Evolutionary conservation across 2,888 invertebrate genomes (phyloP), one percentile per base, ranked within the genome.

Genomic region (Andrena flavipes): DNA sequence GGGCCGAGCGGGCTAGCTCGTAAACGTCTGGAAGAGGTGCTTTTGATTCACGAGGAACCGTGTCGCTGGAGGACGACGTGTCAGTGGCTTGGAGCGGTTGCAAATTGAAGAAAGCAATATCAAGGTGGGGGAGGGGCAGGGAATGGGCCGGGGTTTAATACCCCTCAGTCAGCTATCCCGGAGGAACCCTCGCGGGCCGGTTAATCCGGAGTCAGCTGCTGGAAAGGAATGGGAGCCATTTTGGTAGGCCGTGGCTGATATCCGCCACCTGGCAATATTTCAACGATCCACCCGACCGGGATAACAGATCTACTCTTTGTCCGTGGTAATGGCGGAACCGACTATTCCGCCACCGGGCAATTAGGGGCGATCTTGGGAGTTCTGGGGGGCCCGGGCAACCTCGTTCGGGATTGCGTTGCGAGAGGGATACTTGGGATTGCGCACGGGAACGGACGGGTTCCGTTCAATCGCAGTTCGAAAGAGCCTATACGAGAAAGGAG

Each of bases 101-200:
- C 88, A 89, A 90, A 89, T 89, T 85, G 84, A 86, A 84, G 87
- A 87, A 89, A 89, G 88, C 87, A 90, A 89, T 90, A 90, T 89
- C 88, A 71, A 79, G 62, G 42, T 4, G 35, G 2, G 33, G 2
- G 0, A 0, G 42, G 42, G 16, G 42, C 0, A 1, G 4, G 42
- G 42, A 0, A 3, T 3, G 42, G 74, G 80, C 74, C 76, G 71
- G 80, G 75, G 75, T 84, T 84, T 88, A 86, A 89, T 88, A 87
- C 84, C 86, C 85, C 85, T 77, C 86, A 81, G 84, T 86, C 87
- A 84, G 88, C 85, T 88, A 89, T 88, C 82, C 84, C 78, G 54
- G 16, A 69, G 85, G 79, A 80, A 85, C 82, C 86, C 85, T 85
- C 80, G 76, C 80, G 84, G 85, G 54, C 82, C 74, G 86, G 84